Evolutionary conservation across 2,113 vertebrate genomes (phyloP), one percentile per base, ranked within the genome.

Genomic region (Callipepla squamata): DNA sequence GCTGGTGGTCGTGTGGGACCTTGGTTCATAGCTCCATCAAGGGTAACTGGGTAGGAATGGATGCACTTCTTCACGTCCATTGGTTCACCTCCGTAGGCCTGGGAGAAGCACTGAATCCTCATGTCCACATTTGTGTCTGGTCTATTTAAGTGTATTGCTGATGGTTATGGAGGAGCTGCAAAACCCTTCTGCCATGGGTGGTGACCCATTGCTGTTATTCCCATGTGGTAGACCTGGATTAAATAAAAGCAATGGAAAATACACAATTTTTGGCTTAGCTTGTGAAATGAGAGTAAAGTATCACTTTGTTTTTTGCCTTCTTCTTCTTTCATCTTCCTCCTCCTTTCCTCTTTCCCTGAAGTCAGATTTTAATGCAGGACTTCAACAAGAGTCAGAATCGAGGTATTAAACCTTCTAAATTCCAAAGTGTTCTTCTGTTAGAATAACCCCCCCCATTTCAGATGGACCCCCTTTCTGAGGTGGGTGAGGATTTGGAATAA

Each of bases 191-290:
- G 28, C 32, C 32, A 21, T 40, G 40, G 40, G n/a, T 45, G 36
- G 55, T 30, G 13, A 20, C 59, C 42, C 4, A 4, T 9, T 55
- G n/a, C 34, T 12, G n/a, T 50, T 76, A 58, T 25, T n/a, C 14
- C 34, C 50, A 34, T 51, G 20, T 82, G 57, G 45, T 10, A 13
- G 14, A 57, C 65, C 72, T 92, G 62, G 38, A 89, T 89, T 72
- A 79, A 92, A 76, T 84, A 55, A 90, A 72, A 48, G 8, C 68
- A 72, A 30, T 70, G 68, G 83, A 87, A 90, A 92, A 89, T 84
- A 50, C 38, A 30, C 26, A 25, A 11, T 28, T n/a, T 84, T 90
- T 32, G 4, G 26, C 55, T 87, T 42, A 70, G 68, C 50, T 83
- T 87, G 90, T 4, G 25, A 68, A 87, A 72, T 3, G 4, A 76